Conservation (phyloP, 1,140 invertebrate species). For the Glossosoma conforme region DNA sequence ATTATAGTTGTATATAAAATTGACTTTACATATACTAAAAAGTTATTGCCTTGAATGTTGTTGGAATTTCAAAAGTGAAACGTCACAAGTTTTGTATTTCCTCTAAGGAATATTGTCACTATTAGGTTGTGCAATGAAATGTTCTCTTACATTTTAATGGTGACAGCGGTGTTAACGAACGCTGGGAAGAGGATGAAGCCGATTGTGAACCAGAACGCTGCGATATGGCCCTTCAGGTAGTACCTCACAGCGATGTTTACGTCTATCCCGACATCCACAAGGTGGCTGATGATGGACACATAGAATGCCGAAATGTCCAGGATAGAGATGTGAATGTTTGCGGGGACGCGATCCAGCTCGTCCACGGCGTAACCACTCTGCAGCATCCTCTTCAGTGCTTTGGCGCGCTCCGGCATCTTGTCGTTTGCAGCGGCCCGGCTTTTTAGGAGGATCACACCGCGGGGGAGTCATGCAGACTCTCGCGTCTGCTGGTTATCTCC, state of each 20-base stretch:
- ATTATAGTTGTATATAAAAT: too few species aligned
- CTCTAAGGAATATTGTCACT: too few species aligned
- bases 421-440: too few species aligned
- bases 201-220: slow-evolving; percentile 56
- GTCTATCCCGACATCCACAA: slow-evolving; percentile 61
- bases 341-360: slow-evolving; percentile 44
- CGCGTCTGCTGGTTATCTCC: too few species aligned
- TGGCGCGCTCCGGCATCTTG: slow-evolving; percentile 19
- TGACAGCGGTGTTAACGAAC: slow-evolving; percentile 59
- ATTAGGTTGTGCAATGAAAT: too few species aligned
- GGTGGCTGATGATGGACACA: slow-evolving; percentile 56
- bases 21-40: too few species aligned
- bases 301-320: slow-evolving; percentile 44
- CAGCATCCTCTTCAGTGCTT: slow-evolving; percentile 22
- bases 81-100: too few species aligned
- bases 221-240: slow-evolving; percentile 43
- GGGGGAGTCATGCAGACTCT: too few species aligned
- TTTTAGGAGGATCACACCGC: too few species aligned
- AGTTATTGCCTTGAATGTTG: too few species aligned
- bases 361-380: slow-evolving; percentile 34
- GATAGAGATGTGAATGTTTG: slow-evolving; percentile 38
- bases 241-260: slow-evolving; percentile 59
- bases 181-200: slow-evolving; percentile 60
- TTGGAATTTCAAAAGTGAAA: too few species aligned
- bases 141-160: slow-evolving; percentile 57